Evolutionary conservation across 2,797 vertebrate genomes (phyloP), one percentile per base, ranked within the genome.

Genomic region (Rhinichthys osculus): DNA sequence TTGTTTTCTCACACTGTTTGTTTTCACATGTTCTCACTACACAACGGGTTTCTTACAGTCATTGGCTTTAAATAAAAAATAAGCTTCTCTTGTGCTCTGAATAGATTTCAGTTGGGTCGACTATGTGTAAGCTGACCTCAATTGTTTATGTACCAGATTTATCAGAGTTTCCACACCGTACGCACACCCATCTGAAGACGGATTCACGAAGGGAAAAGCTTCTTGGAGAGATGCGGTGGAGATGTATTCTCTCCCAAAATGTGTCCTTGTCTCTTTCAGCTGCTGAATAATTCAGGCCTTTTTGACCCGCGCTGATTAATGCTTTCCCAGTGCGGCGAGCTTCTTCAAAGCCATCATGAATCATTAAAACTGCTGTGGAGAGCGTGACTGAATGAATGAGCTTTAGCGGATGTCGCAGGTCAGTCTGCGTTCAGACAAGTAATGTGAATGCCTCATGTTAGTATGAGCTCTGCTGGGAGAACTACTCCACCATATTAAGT

Each of bases 271-370:
- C 82, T 33, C 83, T 91, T 85, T 87, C 23, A 44, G 79, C 47
- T 27, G 81, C 89, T 90, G 90, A 91, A 89, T 91, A 89, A 92
- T 92, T 92, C 85, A 90, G 86, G 85, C 74, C 62, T 79, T 90
- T 87, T 66, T 88, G 89, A 92, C 90, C 86, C 86, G 89, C 84
- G 82, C 89, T 88, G 82, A 89, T 91, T 92, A 91, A 93, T 91
- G 84, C 82, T n/a, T 74, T 33, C 73, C 59, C 66, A 82, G 69
- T 78, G 78, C 71, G 78, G 62, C 79, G 62, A 50, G 76, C 66
- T 81, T 83, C 85, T 47, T 83, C 73, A 81, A 86, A 82, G 84
- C 70, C 67, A 59, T 81, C 85, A 86, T 89, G 82, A 89, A 90
- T 87, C 84, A 86, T 89, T 90, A 84, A 86, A 85, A 27, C 87